Base-by-base conservation (phyloP, 37 sponge, comb jelly and placozoan genomes). In the Tethya wilhelma region DNA sequence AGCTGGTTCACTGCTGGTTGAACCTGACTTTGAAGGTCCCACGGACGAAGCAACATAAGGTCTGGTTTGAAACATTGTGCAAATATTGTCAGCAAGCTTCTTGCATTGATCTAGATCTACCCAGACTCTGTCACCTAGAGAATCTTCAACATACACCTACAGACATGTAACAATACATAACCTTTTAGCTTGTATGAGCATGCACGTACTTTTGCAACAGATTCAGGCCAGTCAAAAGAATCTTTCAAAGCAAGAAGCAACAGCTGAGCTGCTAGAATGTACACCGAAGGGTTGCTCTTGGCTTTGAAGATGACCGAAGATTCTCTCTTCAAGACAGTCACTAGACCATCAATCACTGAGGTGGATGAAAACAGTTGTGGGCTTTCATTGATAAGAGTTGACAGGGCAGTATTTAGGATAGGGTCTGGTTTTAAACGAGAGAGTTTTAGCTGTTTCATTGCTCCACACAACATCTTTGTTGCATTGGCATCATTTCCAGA, bases 81-180 rank as follows among this genome's bases (percentile, higher is more conserved):
- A 55, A 37, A 93, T 93, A 46, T 96, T 96, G 38, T 87, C 89
- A 17, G 90, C 89, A 2, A 96, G 73, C 39, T 87, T 84, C 56
- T 81, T 79, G 76, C 97, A 93, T 8, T 66, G 49, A 32, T 84
- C 83, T 1, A 87, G 64, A 69, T 96, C 97, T 14, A 87, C 89
- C 97, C 97, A 96, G 11, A 96, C 53, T 33, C 97, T 60, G 29
- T 88, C 94, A 30, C 86, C 84, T 28, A 93, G 66, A 0, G 94
- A 81, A 82, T 96, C 97, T 29, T 96, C 91, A 42, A 96, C 68
- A 56, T 90, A 96, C 12, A 79, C 87, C 90, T 96, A n/a, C n/a
- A 34, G 11, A 33, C n/a, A 28, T 73, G 6, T n/a, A 73, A 30
- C 31, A 45, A 46, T 73, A 12, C 20, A 9, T 73, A 73, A 26